A percentile compares a stretch with the other conserved stretches of the same genome.
Evolutionary conservation across 2,888 invertebrate genomes (phyloP).

Genomic region (Orthonevra nobilis): DNA sequence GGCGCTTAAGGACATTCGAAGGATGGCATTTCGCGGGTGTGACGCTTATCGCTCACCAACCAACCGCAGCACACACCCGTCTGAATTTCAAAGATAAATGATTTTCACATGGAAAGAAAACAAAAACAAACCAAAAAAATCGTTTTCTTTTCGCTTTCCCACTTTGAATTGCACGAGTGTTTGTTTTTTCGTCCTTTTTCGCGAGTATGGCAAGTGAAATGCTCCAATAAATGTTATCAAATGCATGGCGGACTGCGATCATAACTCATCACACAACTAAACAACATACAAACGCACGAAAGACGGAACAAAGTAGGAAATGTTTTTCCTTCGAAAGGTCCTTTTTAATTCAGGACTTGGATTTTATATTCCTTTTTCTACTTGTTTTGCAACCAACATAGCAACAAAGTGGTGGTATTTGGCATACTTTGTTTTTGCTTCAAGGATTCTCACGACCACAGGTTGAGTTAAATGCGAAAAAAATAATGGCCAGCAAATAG

Average conservation of each 20-base stretch:
- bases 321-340: background rate
- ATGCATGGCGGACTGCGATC: slow-evolving; percentile 37
- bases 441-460: background rate
- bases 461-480: background rate
- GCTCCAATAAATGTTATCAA: slow-evolving; percentile 8
- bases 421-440: background rate
- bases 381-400: background rate
- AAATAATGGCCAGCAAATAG: too few relatives aligned
- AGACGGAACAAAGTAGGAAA: slow-evolving; percentile 9
- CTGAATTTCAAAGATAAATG: slow-evolving; percentile 54
- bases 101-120: slow-evolving; percentile 16
- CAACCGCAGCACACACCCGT: slow-evolving; percentile 36
- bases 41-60: slow-evolving; percentile 46
- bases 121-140: too few relatives aligned
- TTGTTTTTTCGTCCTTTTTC: background rate
- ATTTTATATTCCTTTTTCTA: slow-evolving; percentile 6
- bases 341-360: slow-evolving; percentile 47
- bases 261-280: slow-evolving; percentile 31
- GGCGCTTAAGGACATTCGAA: background rate
- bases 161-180: background rate
- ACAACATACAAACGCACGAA: slow-evolving; percentile 20
- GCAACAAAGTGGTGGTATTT: background rate
- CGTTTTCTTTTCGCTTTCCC: slow-evolving; percentile 30
- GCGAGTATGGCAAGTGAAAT: background rate
- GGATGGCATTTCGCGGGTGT: slow-evolving; percentile 1